Percentiles rank a stretch among this genome's conserved stretches.
Evolutionary conservation across 2,888 invertebrate species (phyloP).

Genomic region (Ennomos quercinarius): DNA sequence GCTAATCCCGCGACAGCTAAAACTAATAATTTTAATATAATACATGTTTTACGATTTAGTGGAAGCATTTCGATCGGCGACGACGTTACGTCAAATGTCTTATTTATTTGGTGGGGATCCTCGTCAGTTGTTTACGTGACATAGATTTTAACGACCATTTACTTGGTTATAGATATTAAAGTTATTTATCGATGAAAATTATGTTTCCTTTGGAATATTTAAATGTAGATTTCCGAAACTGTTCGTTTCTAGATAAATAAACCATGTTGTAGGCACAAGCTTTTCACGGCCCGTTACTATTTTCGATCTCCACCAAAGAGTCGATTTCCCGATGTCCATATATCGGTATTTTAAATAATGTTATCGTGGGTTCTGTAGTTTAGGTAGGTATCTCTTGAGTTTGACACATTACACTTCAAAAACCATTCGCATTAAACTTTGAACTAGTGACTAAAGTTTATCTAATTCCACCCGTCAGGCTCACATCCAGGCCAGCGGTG

Average conservation of each 20-base stretch:
- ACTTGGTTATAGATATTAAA: conserved; percentile 9
- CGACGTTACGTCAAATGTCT: conserved; percentile 21
- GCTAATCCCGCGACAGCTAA: conserved; percentile 15
- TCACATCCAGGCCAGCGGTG: conserved; percentile 14
- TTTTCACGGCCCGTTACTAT: no score
- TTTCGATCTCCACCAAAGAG: no score
- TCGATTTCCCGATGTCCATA: no score
- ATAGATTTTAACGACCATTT: conserved; percentile 23
- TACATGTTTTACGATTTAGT: conserved; percentile 20
- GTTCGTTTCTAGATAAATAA: no score
- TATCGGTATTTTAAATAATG: no score
- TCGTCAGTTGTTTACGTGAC: conserved; percentile 24
- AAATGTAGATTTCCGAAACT: background rate
- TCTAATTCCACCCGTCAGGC: background rate
- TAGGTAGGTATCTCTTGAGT: no score
- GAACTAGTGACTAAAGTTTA: conserved; percentile 7
- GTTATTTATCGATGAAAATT: conserved; percentile 10
- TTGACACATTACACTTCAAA: no score
- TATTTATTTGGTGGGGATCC: conserved; percentile 20
- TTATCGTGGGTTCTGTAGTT: no score
- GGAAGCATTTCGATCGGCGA: conserved; percentile 6
- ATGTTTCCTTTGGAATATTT: conserved; percentile 6
- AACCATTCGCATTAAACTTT: background rate
- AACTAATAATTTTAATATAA: conserved; percentile 22
- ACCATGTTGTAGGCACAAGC: no score